Conservation (phyloP, 1,140 invertebrate species). For the Trichonephila clavata region DNA sequence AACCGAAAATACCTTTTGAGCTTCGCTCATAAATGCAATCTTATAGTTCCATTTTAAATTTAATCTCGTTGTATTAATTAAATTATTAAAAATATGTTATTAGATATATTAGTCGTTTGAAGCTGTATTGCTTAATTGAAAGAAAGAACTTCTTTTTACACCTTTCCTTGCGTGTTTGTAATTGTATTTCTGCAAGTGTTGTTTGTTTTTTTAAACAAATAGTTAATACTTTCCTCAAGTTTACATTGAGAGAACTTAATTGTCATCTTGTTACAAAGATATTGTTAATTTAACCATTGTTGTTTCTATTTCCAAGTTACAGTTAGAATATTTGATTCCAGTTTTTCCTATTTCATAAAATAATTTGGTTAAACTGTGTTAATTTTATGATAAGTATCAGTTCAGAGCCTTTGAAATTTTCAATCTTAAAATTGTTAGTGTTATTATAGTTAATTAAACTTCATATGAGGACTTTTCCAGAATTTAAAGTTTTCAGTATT, state of each 20-base stretch:
- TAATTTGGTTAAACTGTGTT: neutral
- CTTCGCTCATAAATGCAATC: slow-evolving; percentile 24
- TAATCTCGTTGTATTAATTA: neutral
- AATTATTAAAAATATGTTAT: slow-evolving; percentile 1
- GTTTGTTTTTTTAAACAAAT: neutral
- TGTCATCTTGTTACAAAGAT: neutral
- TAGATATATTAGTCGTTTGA: neutral
- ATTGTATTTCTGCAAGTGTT: neutral
- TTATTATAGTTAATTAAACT: slow-evolving; percentile 1
- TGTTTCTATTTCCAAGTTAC: neutral
- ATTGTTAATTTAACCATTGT: slow-evolving; percentile 12
- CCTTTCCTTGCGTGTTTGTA: neutral
- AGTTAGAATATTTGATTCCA: neutral
- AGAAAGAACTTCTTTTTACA: neutral
- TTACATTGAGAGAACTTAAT: neutral
- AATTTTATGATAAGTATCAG: neutral
- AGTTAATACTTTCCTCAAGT: neutral
- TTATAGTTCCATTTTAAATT: neutral
- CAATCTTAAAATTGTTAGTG: slow-evolving; percentile 22
- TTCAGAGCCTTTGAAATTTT: neutral
- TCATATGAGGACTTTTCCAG: neutral
- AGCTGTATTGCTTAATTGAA: neutral
- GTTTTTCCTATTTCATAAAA: neutral
- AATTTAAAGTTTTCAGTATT: neutral
- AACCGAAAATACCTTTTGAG: neutral